Base-by-base conservation (phyloP, 2,888 invertebrate species). In the Macrophya alboannulata region DNA sequence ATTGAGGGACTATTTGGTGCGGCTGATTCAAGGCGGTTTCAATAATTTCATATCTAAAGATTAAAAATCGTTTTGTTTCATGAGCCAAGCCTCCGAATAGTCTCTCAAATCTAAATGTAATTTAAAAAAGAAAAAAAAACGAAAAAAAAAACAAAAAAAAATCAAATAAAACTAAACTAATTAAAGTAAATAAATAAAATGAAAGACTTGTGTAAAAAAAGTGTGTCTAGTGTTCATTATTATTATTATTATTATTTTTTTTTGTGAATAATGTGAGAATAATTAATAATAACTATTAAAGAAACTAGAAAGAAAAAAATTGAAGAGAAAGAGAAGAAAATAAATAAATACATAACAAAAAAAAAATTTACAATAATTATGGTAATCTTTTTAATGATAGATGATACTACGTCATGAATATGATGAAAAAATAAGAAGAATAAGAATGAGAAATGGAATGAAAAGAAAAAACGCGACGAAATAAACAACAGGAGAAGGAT, bases 151-250 rank as follows among this genome's bases (percentile, higher is more conserved):
- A 71, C 3, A 15, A 71, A 37, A 12, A 71, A 65, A 25, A 21
- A 65, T 9, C 0, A 12, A 12, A 12, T 65, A 25, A 65, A 65
- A 10, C 17, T 25, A 12, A 17, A 55, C 2, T 15, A 55, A 17
- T 15, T 15, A 55, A 55, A 72, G 40, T 21, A 51, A 51, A 9
- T 12, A 74, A 37, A 51, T 77, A 51, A 37, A 84, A 86, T 71
- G 86, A 85, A 85, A 87, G 86, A 88, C 84, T 89, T 88, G 88
- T 90, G 87, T 89, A 90, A 90, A 85, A 87, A 87, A 86, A 72
- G 85, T 87, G 76, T 88, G 88, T 88, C 88, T 87, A 88, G 87
- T 89, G 87, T 86, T 89, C 9, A 9, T 43, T 43, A 43, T 43
- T 43, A 9, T 43, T 43, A 6, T 12, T 48, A 31, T 88, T 89